Percentiles rank a stretch among this genome's conserved stretches.
phyloP scores from a whole-genome alignment of 2,113 vertebrate genomes.

The Brachionichthys hirsutus region DNA sequence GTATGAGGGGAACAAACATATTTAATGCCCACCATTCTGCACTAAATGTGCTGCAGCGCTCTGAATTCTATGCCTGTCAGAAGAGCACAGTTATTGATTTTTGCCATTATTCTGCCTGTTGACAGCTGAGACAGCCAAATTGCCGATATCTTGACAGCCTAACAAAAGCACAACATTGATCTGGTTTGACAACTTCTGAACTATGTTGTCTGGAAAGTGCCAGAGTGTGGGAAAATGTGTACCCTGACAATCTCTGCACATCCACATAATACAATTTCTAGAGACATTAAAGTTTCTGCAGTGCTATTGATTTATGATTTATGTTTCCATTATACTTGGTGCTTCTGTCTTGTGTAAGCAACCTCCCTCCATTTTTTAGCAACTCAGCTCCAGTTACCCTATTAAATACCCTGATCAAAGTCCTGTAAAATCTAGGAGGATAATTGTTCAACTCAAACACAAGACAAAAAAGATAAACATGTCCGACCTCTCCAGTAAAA shows the following conservation, averaged over 20 bases:
- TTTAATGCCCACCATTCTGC: slow-evolving; percentile 6
- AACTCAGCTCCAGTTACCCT: too few species aligned
- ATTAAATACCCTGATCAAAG: too few species aligned
- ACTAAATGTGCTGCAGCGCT: neutral
- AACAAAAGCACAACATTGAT: slow-evolving; percentile 34
- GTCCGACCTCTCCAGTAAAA: too few species aligned
- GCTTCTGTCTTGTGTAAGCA: too few species aligned
- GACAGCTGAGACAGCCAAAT: too few species aligned
- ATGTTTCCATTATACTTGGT: too few species aligned
- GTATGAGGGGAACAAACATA: neutral
- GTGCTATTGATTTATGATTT: too few species aligned
- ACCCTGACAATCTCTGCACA: neutral
- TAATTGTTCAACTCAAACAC: too few species aligned
- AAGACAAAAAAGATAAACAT: too few species aligned
- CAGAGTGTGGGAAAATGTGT: neutral
- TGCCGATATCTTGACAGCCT: slow-evolving; percentile 30
- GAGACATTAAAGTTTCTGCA: neutral
- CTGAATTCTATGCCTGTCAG: slow-evolving; percentile 6
- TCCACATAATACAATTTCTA: neutral
- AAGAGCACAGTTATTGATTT: slow-evolving; percentile 23
- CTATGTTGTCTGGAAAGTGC: neutral
- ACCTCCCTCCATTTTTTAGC: neutral
- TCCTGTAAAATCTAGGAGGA: too few species aligned
- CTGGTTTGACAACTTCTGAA: slow-evolving; percentile 9
- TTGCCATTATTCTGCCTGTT: slow-evolving; percentile 23